Conservation (phyloP, 1,140 invertebrate species). For the Arion vulgaris region DNA sequence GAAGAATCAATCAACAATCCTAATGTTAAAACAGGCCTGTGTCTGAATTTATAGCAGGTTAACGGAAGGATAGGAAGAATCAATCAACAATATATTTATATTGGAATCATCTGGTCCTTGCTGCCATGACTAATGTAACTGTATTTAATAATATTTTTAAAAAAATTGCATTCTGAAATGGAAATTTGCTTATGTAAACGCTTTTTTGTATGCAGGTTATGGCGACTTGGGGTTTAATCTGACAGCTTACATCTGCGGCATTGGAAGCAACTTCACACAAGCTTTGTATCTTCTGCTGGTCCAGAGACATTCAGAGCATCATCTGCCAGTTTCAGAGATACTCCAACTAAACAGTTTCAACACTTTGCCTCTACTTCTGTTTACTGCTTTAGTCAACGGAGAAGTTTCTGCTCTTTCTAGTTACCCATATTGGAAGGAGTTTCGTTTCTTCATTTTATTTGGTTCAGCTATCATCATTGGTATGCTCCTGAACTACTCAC, state of each 20-base stretch:
- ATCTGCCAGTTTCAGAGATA: conserved; percentile 67
- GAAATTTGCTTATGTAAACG: too few species aligned
- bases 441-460: conserved; percentile 69
- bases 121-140: too few species aligned
- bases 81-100: too few species aligned
- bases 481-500: conserved; percentile 73
- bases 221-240: conserved; percentile 74
- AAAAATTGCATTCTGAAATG: too few species aligned
- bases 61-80: too few species aligned
- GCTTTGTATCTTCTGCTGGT: conserved; percentile 74
- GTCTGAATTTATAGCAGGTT: too few species aligned
- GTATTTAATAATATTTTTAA: too few species aligned
- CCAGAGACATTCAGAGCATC: conserved; percentile 70
- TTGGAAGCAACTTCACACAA: conserved; percentile 73
- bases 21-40: too few species aligned
- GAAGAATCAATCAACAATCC: too few species aligned
- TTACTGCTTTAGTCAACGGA: conserved; percentile 59
- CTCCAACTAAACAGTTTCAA: conserved; percentile 74
- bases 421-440: conserved; percentile 43
- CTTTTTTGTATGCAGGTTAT: conserved; percentile 65
- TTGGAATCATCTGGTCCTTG: too few species aligned
- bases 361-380: conserved; percentile 71
- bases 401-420: conserved; percentile 56
- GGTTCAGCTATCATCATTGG: conserved; percentile 71
- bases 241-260: conserved; percentile 73